These are phyloP conservation scores for Pinctada fucata DNA, from an alignment of 2,888 invertebrate genomes.

Conservation along the genomic window DNA sequence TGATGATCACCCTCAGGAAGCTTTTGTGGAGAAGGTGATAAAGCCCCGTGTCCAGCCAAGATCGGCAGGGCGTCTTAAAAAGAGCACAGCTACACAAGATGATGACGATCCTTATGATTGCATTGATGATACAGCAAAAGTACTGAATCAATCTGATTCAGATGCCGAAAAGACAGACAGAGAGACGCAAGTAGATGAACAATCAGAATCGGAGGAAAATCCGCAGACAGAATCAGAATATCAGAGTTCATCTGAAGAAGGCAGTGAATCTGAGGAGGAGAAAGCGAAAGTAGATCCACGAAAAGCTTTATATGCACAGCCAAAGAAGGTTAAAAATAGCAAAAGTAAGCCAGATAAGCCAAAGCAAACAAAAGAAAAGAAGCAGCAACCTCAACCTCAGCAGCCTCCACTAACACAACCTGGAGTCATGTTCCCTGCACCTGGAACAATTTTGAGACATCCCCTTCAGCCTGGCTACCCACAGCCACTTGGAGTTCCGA, in stretches of 20 bases:
- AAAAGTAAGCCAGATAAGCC: slow-evolving; percentile 1
- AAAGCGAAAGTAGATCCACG: slow-evolving; percentile 21
- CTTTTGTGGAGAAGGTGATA: slow-evolving; percentile 59
- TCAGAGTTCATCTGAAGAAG: slow-evolving; percentile 29
- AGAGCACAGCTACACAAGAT: slow-evolving; percentile 43
- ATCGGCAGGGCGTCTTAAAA: slow-evolving; percentile 18
- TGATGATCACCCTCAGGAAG: slow-evolving; percentile 62
- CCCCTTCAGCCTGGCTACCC: slow-evolving; percentile 16
- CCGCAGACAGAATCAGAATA: slow-evolving; percentile 46
- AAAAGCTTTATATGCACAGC: slow-evolving; percentile 35
- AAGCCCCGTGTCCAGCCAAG: slow-evolving; percentile 48
- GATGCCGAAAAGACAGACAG: slow-evolving; percentile 46
- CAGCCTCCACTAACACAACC: slow-evolving; percentile 13
- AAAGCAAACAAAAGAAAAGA: neutral
- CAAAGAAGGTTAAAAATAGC: slow-evolving; percentile 27
- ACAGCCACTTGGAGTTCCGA: slow-evolving; percentile 10
- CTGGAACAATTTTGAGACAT: slow-evolving; percentile 15
- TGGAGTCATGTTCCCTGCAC: neutral
- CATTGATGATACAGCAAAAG: slow-evolving; percentile 44
- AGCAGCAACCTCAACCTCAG: slow-evolving; percentile 1
- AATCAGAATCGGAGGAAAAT: slow-evolving; percentile 51
- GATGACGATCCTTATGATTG: slow-evolving; percentile 53
- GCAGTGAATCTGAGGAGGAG: slow-evolving; percentile 33
- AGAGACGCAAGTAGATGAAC: slow-evolving; percentile 51
- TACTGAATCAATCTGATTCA: slow-evolving; percentile 32